Evolutionary conservation across 2,888 invertebrate genomes (phyloP).

Genomic region (Pterobdella sp.): DNA sequence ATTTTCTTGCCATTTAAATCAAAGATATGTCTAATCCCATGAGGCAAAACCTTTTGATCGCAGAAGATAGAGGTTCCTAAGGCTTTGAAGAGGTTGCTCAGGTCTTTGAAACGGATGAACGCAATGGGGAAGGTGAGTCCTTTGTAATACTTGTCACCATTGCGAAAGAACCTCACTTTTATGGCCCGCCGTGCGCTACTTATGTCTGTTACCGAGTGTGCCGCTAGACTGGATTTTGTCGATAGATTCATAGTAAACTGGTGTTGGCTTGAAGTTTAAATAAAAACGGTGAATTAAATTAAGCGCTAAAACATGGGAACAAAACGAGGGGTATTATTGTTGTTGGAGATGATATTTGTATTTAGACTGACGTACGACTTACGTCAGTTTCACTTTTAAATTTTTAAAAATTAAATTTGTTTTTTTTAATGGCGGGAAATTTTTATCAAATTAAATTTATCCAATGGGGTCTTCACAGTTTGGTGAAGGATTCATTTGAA

Average conservation of each 20-base stretch:
- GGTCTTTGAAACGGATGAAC: conserved; percentile 8
- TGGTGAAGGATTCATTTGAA: no score
- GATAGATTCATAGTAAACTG: background rate
- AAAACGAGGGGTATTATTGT: no score
- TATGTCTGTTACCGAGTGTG: background rate
- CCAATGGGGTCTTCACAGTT: no score
- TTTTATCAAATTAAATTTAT: no score
- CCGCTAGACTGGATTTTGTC: conserved; percentile 7
- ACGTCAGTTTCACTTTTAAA: no score
- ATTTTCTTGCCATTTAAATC: conserved; percentile 13
- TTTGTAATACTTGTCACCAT: conserved; percentile 25
- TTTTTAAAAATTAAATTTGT: no score
- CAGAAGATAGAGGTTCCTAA: conserved; percentile 21
- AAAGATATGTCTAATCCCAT: conserved; percentile 19
- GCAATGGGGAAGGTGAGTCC: conserved; percentile 20
- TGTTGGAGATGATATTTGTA: no score
- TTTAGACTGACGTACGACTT: no score
- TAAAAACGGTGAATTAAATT: background rate
- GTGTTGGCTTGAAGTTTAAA: background rate
- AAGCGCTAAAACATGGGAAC: no score
- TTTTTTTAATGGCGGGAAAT: no score
- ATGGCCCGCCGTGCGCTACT: conserved; percentile 17
- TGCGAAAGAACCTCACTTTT: conserved; percentile 14
- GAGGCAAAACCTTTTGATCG: conserved; percentile 17
- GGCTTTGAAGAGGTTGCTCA: conserved; percentile 10